Evolutionary conservation across 2,888 invertebrate species (phyloP).

Genomic region (Eristalis pertinax): DNA sequence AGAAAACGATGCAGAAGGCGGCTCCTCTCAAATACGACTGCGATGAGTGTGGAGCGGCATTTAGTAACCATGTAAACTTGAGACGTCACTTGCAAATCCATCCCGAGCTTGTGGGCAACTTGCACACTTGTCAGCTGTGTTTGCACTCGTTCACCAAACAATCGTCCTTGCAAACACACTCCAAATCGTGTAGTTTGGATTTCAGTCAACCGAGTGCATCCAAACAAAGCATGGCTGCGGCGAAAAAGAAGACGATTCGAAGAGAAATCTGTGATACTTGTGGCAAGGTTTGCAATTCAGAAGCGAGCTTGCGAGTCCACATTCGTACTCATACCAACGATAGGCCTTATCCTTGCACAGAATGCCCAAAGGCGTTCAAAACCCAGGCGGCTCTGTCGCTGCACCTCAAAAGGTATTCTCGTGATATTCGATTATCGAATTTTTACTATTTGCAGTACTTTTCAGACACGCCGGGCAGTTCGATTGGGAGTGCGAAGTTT

Average conservation of each 20-base stretch:
- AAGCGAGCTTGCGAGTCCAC: slow-evolving; percentile 76
- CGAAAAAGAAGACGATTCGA: slow-evolving; percentile 1
- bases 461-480: slow-evolving; percentile 74
- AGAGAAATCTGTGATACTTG: slow-evolving; percentile 74
- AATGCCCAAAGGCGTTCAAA: slow-evolving; percentile 78
- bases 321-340: slow-evolving; percentile 78
- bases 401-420: slow-evolving; percentile 75
- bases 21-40: slow-evolving; percentile 73
- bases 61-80: slow-evolving; percentile 76
- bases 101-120: slow-evolving; percentile 48
- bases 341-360: slow-evolving; percentile 77
- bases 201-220: not conserved
- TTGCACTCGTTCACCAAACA: slow-evolving; percentile 50
- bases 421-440: not conserved
- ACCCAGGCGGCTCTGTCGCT: slow-evolving; percentile 77
- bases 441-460: not conserved
- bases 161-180: slow-evolving; percentile 81
- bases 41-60: slow-evolving; percentile 77
- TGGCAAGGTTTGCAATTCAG: slow-evolving; percentile 74
- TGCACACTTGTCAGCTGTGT: slow-evolving; percentile 30
- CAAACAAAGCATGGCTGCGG: not conserved
- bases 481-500: slow-evolving; percentile 75
- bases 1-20: slow-evolving; percentile 21
- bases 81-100: slow-evolving; percentile 75
- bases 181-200: not conserved